Percentiles rank a stretch among this genome's conserved stretches.
phyloP scores from a whole-genome alignment of 1,140 invertebrate species.

The Berghia stephanieae region DNA sequence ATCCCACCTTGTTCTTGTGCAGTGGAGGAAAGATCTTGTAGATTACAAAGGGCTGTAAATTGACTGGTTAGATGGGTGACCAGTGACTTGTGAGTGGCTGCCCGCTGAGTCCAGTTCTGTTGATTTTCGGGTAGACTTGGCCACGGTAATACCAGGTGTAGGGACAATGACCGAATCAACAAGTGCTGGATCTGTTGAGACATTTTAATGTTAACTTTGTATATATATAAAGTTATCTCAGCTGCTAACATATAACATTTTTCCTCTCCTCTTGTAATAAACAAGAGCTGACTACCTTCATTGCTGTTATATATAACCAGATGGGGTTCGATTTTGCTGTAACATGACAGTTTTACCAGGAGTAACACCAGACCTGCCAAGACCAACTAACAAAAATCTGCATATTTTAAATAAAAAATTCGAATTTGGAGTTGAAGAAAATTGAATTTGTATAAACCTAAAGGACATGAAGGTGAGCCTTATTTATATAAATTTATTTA shows the following conservation, averaged over 20 bases:
- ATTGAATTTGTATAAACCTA: no score
- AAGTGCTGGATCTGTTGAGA: constrained; percentile 68
- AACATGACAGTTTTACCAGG: not conserved
- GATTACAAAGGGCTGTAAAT: constrained; percentile 57
- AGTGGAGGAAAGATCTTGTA: constrained; percentile 47
- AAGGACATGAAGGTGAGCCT: no score
- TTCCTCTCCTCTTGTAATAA: not conserved
- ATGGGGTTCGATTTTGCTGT: not conserved
- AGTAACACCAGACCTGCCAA: no score
- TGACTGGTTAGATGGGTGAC: constrained; percentile 60
- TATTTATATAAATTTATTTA: no score
- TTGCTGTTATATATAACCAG: not conserved
- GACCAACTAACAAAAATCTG: no score
- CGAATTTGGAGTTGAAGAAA: no score
- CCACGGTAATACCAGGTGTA: constrained; percentile 72
- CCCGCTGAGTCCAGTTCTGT: constrained; percentile 69
- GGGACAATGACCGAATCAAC: constrained; percentile 70
- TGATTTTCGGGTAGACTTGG: constrained; percentile 64
- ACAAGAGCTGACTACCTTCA: not conserved
- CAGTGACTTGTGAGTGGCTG: constrained; percentile 59
- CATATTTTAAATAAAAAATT: no score
- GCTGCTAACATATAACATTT: not conserved
- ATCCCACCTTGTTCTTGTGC: constrained; percentile 63
- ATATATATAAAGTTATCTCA: not conserved
- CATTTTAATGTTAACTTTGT: not conserved